A percentile compares a stretch with the other conserved stretches of the same genome.
phyloP scores from a whole-genome alignment of 1,140 invertebrate genomes.

The Leguminivora glycinivorella region DNA sequence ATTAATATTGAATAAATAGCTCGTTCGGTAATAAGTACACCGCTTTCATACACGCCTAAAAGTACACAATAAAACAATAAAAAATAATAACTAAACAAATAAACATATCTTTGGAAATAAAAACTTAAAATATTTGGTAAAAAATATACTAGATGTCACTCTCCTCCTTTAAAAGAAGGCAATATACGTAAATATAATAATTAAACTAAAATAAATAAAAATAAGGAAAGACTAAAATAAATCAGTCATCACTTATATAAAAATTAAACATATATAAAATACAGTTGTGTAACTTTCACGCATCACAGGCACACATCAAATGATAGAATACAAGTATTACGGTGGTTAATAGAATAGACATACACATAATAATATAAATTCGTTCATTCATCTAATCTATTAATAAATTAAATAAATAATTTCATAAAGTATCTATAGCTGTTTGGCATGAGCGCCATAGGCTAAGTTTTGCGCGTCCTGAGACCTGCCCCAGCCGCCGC shows the following conservation, averaged over 20 bases:
- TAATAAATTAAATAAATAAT: constrained; percentile 33
- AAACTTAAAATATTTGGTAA: constrained; percentile 64
- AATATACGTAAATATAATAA: constrained; percentile 19
- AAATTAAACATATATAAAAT: constrained; percentile 27
- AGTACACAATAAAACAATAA: constrained; percentile 38
- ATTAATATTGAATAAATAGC: constrained; percentile 47
- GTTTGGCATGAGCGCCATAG: constrained; percentile 81
- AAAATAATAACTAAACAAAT: constrained; percentile 43
- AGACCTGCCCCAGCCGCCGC: constrained; percentile 79
- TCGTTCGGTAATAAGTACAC: constrained; percentile 56
- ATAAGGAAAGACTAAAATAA: constrained; percentile 5
- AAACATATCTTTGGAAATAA: constrained; percentile 63
- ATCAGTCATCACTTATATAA: constrained; percentile 22
- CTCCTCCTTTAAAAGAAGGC: constrained; percentile 18
- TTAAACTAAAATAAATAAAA: constrained; percentile 21
- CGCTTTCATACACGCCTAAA: constrained; percentile 40
- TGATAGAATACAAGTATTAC: constrained; percentile 34
- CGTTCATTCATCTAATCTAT: constrained; percentile 10
- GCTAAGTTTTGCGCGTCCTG: constrained; percentile 81
- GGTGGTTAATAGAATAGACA: constrained; percentile 36
- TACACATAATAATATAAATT: neutral
- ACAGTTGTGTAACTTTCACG: constrained; percentile 26
- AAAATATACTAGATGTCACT: constrained; percentile 29
- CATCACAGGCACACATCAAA: constrained; percentile 18
- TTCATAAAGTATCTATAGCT: constrained; percentile 44